phyloP scores from a whole-genome alignment of 1,140 invertebrate genomes.

The Drosophila setifemur region DNA sequence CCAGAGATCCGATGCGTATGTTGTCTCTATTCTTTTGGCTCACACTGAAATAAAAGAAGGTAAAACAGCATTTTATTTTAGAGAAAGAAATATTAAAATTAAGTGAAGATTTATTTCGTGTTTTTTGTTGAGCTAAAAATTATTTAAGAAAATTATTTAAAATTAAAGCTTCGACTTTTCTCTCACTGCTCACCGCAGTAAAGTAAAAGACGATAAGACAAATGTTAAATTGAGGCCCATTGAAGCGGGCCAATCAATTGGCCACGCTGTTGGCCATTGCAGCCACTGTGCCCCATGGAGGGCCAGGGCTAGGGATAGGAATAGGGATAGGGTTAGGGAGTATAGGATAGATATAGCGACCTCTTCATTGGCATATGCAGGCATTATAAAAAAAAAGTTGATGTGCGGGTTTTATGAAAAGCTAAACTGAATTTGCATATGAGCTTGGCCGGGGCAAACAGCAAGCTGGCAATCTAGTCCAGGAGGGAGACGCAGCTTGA shows the following conservation, averaged over 20 bases:
- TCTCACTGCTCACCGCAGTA: too few relatives aligned
- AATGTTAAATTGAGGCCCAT: constrained; percentile 7
- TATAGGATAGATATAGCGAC: constrained; percentile 12
- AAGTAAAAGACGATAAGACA: constrained; percentile 2
- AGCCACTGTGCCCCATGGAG: too few relatives aligned
- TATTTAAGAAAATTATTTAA: neutral
- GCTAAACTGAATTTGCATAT: constrained; percentile 59
- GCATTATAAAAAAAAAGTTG: constrained; percentile 55
- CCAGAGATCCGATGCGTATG: too few relatives aligned
- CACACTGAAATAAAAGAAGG: neutral
- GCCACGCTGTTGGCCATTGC: neutral
- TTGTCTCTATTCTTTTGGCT: too few relatives aligned
- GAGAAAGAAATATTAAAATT: too few relatives aligned
- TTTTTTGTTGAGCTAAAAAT: too few relatives aligned
- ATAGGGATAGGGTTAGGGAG: too few relatives aligned
- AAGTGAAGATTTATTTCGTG: too few relatives aligned
- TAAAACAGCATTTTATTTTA: too few relatives aligned
- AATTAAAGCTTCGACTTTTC: neutral
- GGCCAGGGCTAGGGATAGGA: too few relatives aligned
- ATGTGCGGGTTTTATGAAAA: constrained; percentile 60
- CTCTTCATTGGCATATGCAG: constrained; percentile 52
- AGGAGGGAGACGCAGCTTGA: constrained; percentile 4
- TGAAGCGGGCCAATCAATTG: neutral
- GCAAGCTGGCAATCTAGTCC: neutral
- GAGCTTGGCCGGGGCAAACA: constrained; percentile 32